Evolutionary conservation across 2,888 invertebrate species (phyloP).

Genomic region (Lithodes maja): DNA sequence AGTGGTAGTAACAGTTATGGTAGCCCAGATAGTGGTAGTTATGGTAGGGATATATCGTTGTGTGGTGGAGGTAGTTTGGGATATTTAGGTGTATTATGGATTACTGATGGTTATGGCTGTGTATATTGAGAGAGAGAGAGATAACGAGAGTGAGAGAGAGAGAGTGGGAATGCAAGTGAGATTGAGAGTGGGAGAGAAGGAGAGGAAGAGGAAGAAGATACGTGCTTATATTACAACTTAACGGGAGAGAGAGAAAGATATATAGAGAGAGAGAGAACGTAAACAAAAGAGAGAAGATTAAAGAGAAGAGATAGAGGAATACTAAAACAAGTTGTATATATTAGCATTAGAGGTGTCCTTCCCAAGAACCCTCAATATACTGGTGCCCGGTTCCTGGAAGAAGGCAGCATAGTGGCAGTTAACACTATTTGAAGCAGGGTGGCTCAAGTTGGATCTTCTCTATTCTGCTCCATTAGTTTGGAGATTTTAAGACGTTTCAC

Average conservation of each 20-base stretch:
- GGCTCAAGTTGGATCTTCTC: no score
- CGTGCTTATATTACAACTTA: not conserved
- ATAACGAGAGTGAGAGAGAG: not conserved
- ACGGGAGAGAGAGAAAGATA: not conserved
- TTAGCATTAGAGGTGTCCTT: no score
- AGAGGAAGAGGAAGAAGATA: not conserved
- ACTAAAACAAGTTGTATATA: not conserved
- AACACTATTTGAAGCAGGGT: no score
- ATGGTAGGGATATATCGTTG: not conserved
- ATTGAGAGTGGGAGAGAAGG: not conserved
- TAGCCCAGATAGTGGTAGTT: not conserved
- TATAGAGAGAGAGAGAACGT: not conserved
- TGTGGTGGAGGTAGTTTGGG: not conserved
- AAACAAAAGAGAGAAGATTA: conserved; percentile 1
- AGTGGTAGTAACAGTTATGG: not conserved
- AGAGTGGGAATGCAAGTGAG: not conserved
- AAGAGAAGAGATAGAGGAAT: not conserved
- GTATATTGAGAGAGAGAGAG: not conserved
- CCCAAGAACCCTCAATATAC: no score
- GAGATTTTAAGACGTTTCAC: no score
- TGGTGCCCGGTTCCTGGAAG: no score
- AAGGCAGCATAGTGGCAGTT: no score
- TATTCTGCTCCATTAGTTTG: no score
- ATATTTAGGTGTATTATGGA: no score
- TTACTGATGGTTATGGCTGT: no score